These are phyloP conservation scores for Apis florea DNA, from an alignment of 1,140 invertebrate species.

Conservation along the genomic window DNA sequence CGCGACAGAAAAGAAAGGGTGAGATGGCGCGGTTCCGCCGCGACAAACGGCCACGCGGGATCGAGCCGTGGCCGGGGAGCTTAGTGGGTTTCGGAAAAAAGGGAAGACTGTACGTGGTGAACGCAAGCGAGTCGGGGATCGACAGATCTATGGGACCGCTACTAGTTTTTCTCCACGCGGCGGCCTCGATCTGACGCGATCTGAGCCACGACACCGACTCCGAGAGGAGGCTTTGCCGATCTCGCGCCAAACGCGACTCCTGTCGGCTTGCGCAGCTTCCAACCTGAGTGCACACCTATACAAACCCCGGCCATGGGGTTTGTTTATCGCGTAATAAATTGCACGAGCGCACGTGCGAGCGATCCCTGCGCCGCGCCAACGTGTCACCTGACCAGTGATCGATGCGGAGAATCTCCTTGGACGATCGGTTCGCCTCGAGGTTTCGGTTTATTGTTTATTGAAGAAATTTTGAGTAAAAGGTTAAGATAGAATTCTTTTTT, in stretches of 20 bases:
- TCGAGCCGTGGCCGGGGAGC: conserved; percentile 31
- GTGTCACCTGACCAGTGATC: conserved; percentile 44
- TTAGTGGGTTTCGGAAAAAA: conserved; percentile 38
- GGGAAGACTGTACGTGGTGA: conserved; percentile 20
- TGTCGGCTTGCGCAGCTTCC: conserved; percentile 7
- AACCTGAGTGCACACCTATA: conserved; percentile 16
- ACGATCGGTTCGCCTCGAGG: no score
- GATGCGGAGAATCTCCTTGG: conserved; percentile 5
- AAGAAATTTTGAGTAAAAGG: no score
- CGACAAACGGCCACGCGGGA: conserved; percentile 11
- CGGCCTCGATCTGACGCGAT: conserved; percentile 68
- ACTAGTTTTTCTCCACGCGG: conserved; percentile 70
- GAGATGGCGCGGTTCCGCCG: background rate
- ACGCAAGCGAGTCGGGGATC: conserved; percentile 30
- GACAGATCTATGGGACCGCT: conserved; percentile 70
- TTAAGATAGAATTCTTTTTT: no score
- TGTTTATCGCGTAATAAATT: conserved; percentile 69
- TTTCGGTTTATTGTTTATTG: no score
- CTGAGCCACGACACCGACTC: conserved; percentile 37
- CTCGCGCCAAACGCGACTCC: conserved; percentile 37
- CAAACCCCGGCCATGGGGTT: conserved; percentile 8
- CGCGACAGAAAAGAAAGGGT: conserved; percentile 44
- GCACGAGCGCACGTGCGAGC: conserved; percentile 50
- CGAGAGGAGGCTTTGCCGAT: background rate
- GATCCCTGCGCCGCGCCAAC: conserved; percentile 19